Conservation (phyloP, 2,797 vertebrate species). For the Neomorphus geoffroyi region DNA sequence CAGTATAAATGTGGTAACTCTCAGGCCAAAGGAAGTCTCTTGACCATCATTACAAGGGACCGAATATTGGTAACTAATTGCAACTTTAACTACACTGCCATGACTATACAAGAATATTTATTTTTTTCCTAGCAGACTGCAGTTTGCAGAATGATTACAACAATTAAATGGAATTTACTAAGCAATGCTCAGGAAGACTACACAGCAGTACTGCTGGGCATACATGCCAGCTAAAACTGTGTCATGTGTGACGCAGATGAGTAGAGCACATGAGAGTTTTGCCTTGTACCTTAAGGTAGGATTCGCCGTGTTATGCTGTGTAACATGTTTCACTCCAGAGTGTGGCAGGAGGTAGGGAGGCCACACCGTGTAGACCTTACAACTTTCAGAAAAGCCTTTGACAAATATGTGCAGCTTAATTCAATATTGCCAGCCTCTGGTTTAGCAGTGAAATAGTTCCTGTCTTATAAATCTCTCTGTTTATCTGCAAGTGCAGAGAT, state of each 20-base stretch:
- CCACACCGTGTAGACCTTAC: not conserved
- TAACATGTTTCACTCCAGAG: not conserved
- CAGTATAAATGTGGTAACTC: not conserved
- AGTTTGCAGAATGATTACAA: not conserved
- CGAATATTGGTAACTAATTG: not conserved
- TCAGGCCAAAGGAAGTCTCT: not conserved
- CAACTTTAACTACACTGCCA: not conserved
- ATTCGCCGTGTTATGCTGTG: not conserved
- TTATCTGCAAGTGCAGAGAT: conserved; percentile 58
- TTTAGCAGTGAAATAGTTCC: conserved; percentile 54
- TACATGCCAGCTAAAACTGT: not conserved
- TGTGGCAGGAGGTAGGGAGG: not conserved
- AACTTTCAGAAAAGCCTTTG: conserved; percentile 40
- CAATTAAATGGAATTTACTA: not conserved
- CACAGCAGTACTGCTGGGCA: not conserved
- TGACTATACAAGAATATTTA: not conserved
- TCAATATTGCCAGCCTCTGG: conserved; percentile 49
- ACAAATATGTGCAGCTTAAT: conserved; percentile 57
- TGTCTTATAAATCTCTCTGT: conserved; percentile 58
- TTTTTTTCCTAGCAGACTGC: not conserved
- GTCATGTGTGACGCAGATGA: not conserved
- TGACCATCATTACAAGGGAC: not conserved
- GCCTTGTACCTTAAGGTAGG: not conserved
- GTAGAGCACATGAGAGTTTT: not conserved
- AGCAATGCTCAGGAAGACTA: not conserved